Base-by-base conservation (phyloP, 2,113 vertebrate species). In the Ciconia boyciana region DNA sequence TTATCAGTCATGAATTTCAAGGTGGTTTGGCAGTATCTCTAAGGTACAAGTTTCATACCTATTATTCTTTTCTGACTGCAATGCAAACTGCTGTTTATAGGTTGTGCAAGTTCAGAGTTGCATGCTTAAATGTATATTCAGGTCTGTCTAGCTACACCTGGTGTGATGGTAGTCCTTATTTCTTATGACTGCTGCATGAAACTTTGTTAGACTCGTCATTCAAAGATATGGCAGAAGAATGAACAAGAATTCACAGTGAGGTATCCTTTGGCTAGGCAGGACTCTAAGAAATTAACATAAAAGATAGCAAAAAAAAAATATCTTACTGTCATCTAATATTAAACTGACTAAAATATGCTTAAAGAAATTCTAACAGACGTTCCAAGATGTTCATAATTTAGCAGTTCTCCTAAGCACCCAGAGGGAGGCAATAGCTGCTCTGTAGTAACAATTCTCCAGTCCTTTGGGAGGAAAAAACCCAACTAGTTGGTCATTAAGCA, bases 401-500 rank as follows among this genome's bases (percentile, higher is more conserved):
- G 68, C 70, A 77, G 22, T 93, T 93, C 69, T 72, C 46, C 4
- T 18, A 61, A 91, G 58, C 70, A 34, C 44, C 49, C 66, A 11
- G n/a, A 77, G 43, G 70, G 89, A 96, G 94, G 84, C 89, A 85
- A 48, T 51, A 95, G 49, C 70, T 90, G 21, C 66, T 70, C n/a
- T 91, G 25, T 44, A 70, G 49, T 83, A 68, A 34, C 4, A 20
- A 18, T 43, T 81, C 12, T 55, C 5, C 18, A 32, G 31, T 14
- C 39, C 11, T 81, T 39, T 29, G 19, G 19, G 58, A 80, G 31
- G 46, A 9, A n/a, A 55, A 52, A 66, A 4, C 1, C 1, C 10
- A 62, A 8, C 34, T 31, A 16, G 26, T 32, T 66, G 46, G 57
- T 80, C 75, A 52, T 80, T 70, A 64, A 65, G 34, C 19, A 6